A percentile compares a stretch with the other conserved stretches of the same genome.
phyloP scores from a whole-genome alignment of 2,888 invertebrate genomes.

The Bhutanitis thaidina region DNA sequence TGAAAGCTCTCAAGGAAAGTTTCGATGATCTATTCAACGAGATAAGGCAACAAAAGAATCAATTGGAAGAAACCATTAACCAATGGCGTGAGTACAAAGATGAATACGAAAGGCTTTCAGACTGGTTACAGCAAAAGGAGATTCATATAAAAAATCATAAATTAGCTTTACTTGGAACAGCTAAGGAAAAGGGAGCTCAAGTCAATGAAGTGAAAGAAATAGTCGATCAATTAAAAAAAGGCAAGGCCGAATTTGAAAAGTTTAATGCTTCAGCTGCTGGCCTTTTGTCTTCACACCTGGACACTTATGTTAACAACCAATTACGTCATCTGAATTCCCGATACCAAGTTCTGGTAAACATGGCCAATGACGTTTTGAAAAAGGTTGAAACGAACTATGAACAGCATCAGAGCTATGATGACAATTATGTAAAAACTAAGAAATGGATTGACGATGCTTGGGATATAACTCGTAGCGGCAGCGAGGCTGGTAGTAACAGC shows the following conservation, averaged over 20 bases:
- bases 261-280: conserved; percentile 89
- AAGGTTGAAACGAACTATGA: conserved; percentile 94
- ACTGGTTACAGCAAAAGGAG: conserved; percentile 96
- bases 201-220: conserved; percentile 90
- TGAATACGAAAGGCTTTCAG: conserved; percentile 93
- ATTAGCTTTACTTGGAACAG: conserved; percentile 87
- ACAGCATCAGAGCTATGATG: conserved; percentile 90
- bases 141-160: conserved; percentile 95
- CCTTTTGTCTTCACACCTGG: conserved; percentile 89
- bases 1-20: conserved; percentile 90
- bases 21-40: conserved; percentile 92
- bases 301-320: conserved; percentile 93
- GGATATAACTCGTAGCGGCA: conserved; percentile 88
- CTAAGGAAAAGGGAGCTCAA: conserved; percentile 91
- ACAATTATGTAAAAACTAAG: conserved; percentile 86
- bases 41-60: conserved; percentile 90
- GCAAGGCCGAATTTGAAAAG: conserved; percentile 89
- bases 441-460: conserved; percentile 94
- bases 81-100: conserved; percentile 96
- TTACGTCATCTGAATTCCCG: conserved; percentile 91
- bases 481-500: conserved; percentile 87
- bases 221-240: conserved; percentile 85
- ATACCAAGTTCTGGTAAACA: conserved; percentile 92
- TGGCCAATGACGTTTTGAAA: conserved; percentile 93
- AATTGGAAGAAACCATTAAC: conserved; percentile 88